Percentiles rank a stretch among this genome's conserved stretches.
phyloP scores from a whole-genome alignment of 2,113 vertebrate genomes.

The Oxyura jamaicensis region DNA sequence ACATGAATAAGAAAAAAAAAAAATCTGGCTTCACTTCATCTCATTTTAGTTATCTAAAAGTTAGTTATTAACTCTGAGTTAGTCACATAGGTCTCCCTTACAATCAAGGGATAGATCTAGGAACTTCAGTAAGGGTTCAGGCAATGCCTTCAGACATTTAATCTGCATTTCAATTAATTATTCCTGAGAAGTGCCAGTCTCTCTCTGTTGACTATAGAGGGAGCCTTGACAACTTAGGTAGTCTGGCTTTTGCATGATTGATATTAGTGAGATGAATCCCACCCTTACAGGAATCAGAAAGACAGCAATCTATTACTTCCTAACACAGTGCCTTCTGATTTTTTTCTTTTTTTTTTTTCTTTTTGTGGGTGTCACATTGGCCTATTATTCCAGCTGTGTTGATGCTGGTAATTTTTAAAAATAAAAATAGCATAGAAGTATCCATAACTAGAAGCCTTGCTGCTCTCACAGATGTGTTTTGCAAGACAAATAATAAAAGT shows the following conservation, averaged over 20 bases:
- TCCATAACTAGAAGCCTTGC: background rate
- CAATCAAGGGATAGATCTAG: background rate
- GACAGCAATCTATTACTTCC: background rate
- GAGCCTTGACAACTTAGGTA: slow-evolving; percentile 41
- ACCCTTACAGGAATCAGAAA: background rate
- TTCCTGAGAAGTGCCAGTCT: background rate
- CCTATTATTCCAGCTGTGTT: background rate
- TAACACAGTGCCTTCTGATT: background rate
- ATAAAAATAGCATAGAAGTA: background rate
- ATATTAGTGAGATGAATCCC: background rate
- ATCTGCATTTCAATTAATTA: background rate
- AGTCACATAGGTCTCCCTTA: background rate
- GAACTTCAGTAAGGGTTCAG: background rate
- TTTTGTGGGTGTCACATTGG: background rate
- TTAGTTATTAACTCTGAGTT: background rate
- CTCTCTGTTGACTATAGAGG: slow-evolving; percentile 41
- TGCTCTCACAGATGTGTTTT: background rate
- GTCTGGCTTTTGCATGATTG: background rate
- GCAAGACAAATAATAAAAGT: background rate
- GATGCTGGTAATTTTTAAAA: background rate
- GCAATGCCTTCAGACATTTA: background rate
- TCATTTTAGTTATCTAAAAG: background rate
- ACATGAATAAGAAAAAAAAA: background rate
- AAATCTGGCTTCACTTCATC: background rate
- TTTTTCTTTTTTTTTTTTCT: no score